Evolutionary conservation across 2,888 invertebrate species (phyloP), one percentile per base, ranked within the genome.

Genomic region (Antheraea assamensis): DNA sequence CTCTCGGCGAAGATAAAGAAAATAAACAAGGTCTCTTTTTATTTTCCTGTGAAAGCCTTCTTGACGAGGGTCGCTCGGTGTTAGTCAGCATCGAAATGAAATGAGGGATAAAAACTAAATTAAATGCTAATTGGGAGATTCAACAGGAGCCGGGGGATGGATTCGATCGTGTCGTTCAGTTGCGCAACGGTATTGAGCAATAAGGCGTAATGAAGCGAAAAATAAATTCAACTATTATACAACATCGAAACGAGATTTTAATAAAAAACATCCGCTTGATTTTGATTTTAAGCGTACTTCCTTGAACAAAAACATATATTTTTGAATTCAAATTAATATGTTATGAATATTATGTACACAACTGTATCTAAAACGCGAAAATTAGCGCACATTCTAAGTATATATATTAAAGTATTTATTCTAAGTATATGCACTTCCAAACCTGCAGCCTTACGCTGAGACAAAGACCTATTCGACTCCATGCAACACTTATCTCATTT

Each of bases 41-140:
- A 90, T 89, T 89, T 89, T 87, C 84, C 85, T 84, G 82, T 85
- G 84, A 89, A 90, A 91, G 87, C 89, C 87, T 85, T 84, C 85
- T 85, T 90, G 91, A 91, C 90, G 89, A 91, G 91, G 91, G 91
- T 90, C 87, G 86, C 85, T 87, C 84, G 84, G 80, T 87, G 86
- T 88, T 90, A 88, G 88, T 89, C 88, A 86, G 87, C 88, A 88
- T 88, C 85, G 88, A 89, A 90, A 90, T 88, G 88, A 88, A 90
- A 90, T 89, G 88, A 88, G 87, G 90, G 89, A 90, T 91, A 91
- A 91, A 89, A 90, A 91, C 89, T 90, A 89, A 91, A 91, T 90
- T 90, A 90, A 90, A 91, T 90, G 91, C 90, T 91, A 91, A 91
- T 91, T 91, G 90, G 88, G 87, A 89, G 90, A 88, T 89, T 88